Base-by-base conservation (phyloP, 2,113 vertebrate genomes). In the Percina caprodes region DNA sequence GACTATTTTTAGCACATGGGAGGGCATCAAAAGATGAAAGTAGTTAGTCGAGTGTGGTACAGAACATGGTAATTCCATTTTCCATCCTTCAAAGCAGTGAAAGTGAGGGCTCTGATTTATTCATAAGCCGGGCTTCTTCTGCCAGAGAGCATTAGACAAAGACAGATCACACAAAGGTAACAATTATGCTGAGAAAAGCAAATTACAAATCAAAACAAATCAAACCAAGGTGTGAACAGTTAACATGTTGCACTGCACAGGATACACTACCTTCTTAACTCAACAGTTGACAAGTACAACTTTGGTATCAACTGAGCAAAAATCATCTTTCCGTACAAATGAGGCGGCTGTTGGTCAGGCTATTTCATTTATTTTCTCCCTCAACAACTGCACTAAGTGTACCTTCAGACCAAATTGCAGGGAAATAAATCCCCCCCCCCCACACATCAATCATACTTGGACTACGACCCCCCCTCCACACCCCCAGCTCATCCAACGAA, bases 41-140 rank as follows among this genome's bases (percentile, higher is more conserved):
- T 72, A 80, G 62, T 46, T 86, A 24, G 83, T 82, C 89, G 65
- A 75, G 73, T 79, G 73, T 65, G 77, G 82, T 88, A 88, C 74
- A 77, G 79, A 86, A 91, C 88, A 92, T 84, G 86, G 88, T 90
- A 90, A 93, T 93, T 91, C 92, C 82, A 90, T 90, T 91, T 74
- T 12, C 88, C 67, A 79, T 87, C 83, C 85, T 84, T 90, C 88
- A 86, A 89, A 92, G 79, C 84, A 79, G 80, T 76, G 82, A 94
- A 87, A 91, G 80, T 81, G 86, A 90, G 71, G 78, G 35, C 74
- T 90, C 45, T 94, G 91, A 95, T 93, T 95, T 94, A 94, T 94
- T 94, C 93, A 94, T 94, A 91, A 93, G 82, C 67, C 19, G 46
- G 45, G 76, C 61, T 79, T 83, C 77, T 86, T 71, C 89, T 92